Evolutionary conservation across 2,113 vertebrate genomes (phyloP).

Genomic region (Balaeniceps rex): DNA sequence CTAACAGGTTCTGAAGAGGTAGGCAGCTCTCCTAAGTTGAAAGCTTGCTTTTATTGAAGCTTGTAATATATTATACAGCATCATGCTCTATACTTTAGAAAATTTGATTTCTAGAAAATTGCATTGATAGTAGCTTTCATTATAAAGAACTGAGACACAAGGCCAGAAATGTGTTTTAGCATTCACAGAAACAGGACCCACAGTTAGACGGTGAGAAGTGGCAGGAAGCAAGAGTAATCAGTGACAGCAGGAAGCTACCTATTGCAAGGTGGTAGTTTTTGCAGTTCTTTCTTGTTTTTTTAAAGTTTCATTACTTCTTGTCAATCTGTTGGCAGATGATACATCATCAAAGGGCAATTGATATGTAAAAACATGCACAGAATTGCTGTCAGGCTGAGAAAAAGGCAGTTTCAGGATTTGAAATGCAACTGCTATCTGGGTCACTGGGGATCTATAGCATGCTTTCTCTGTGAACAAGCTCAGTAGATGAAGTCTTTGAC

Average conservation of each 20-base stretch:
- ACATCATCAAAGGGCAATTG: constrained; percentile 6
- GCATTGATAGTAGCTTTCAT: not conserved
- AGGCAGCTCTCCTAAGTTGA: not conserved
- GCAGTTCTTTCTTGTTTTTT: not conserved
- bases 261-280: not conserved
- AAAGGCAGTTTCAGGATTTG: not conserved
- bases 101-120: not conserved
- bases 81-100: not conserved
- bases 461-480: not conserved
- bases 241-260: not conserved
- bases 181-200: not conserved
- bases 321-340: not conserved
- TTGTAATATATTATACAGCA: not conserved
- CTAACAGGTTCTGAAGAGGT: not conserved
- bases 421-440: constrained; percentile 4
- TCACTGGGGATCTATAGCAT: constrained; percentile 1
- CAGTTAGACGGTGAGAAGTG: not conserved
- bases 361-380: not conserved
- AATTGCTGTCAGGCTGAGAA: not conserved
- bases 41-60: not conserved
- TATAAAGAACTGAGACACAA: not conserved
- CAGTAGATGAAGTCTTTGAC: constrained; percentile 4
- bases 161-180: not conserved
- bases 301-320: not conserved
- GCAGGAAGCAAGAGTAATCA: not conserved